Evolutionary conservation across 1,140 invertebrate genomes (phyloP), one percentile per base, ranked within the genome.

Genomic region (Drosophila ohnishii): DNA sequence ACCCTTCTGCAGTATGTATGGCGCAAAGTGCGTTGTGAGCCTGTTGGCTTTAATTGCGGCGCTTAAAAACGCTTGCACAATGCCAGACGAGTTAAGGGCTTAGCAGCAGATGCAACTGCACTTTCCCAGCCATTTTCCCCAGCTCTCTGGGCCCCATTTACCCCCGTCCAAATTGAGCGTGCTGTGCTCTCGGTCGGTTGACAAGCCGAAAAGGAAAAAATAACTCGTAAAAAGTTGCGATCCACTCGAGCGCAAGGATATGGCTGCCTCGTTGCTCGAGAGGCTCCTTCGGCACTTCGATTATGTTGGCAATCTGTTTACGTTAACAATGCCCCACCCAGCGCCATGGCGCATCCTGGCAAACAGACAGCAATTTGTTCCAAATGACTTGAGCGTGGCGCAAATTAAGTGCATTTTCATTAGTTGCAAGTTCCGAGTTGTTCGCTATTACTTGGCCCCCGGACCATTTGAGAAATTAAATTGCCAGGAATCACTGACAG

Each of bases 351-450:
- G 9, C 55, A 19, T 45, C 39, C 63, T 7, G 22, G 25, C 32
- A 61, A 22, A 39, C 65, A 72, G 66, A 74, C 73, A 60, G 56
- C 74, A 77, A 77, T 77, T 77, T 77, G 73, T 77, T 77, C 64
- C 74, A 56, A 61, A 50, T 69, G 74, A 76, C 74, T 77, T 50
- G 74, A 76, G 74, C 51, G 74, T 71, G 69, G 62, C 50, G 57
- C 64, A 77, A 77, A 77, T 77, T 77, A 77, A 77, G 75, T 77
- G 74, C 75, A 77, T 77, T 77, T 77, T 77, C 75, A 77, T 77
- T 77, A 77, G 75, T 77, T 56, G 74, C 74, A 77, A 77, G 64
- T 77, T 77, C 34, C 51, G 34, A 37, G 51, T 55, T 50, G 74
- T 57, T 75, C 64, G 74, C 74, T 44, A 67, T 72, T 34, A 58